Evolutionary conservation across 2,797 vertebrate species (phyloP).

Genomic region (Zenarchopterus dispar): DNA sequence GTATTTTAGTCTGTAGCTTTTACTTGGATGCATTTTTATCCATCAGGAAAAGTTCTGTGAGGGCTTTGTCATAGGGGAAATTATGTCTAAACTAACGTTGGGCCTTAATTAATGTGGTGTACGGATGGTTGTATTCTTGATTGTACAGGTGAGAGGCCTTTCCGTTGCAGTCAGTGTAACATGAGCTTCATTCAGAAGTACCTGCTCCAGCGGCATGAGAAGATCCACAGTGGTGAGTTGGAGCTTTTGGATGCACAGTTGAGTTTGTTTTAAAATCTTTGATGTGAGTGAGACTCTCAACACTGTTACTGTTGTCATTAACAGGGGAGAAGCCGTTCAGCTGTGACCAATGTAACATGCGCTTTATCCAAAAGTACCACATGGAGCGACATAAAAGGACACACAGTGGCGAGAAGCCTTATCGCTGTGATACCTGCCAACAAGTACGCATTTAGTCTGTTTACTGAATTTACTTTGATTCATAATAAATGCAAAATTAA

Average conservation of each 20-base stretch:
- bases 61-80: too few relatives aligned
- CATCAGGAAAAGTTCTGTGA: too few relatives aligned
- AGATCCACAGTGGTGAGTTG: conserved; percentile 94
- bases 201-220: conserved; percentile 95
- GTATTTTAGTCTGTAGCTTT: too few relatives aligned
- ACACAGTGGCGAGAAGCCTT: conserved; percentile 99
- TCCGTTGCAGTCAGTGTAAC: conserved; percentile 99
- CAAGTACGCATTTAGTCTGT: conserved; percentile 78
- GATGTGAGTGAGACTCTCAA: too few relatives aligned
- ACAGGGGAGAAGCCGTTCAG: conserved; percentile 97
- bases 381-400: conserved; percentile 99
- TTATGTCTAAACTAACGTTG: neutral
- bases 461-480: neutral
- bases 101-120: conserved; percentile 62
- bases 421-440: conserved; percentile 98
- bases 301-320: conserved; percentile 12
- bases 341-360: conserved; percentile 99
- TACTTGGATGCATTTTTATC: too few relatives aligned
- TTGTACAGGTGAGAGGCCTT: conserved; percentile 93
- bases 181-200: conserved; percentile 99
- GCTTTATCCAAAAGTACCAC: conserved; percentile 99
- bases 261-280: too few relatives aligned
- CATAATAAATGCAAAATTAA: too few relatives aligned
- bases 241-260: neutral
- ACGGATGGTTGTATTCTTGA: conserved; percentile 73